Evolutionary conservation across 2,888 invertebrate genomes (phyloP).

Genomic region (Amaurobius ferox): DNA sequence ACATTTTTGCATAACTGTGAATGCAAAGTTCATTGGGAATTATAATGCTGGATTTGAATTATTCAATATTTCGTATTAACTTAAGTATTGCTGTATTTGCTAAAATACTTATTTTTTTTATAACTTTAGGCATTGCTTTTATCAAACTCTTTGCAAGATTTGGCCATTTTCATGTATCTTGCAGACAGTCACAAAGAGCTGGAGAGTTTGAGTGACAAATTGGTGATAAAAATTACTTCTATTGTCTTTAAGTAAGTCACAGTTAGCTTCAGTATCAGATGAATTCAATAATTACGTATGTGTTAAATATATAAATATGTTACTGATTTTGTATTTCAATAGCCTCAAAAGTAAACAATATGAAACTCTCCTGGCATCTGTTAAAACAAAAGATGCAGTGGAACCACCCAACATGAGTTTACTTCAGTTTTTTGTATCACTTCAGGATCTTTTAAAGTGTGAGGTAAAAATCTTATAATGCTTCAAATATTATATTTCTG

Average conservation of each 20-base stretch:
- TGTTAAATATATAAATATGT: not conserved
- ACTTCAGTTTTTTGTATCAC: not conserved
- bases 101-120: too few species aligned
- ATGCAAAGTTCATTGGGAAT: too few species aligned
- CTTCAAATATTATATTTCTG: too few species aligned
- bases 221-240: not conserved
- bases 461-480: too few species aligned
- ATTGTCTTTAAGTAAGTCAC: not conserved
- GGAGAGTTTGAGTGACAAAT: not conserved
- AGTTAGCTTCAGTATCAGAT: too few species aligned
- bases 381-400: too few species aligned
- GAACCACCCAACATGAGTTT: not conserved
- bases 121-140: not conserved
- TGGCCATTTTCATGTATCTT: conserved; percentile 10
- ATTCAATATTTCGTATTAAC: too few species aligned
- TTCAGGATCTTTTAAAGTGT: not conserved
- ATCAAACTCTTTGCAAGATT: not conserved
- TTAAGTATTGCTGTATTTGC: too few species aligned
- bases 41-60: too few species aligned
- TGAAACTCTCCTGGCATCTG: not conserved
- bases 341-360: not conserved
- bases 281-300: too few species aligned
- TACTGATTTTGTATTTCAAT: not conserved
- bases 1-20: too few species aligned
- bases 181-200: not conserved